Conservation (phyloP, 2,888 invertebrate genomes). For the Eutolmus rufibarbis region DNA sequence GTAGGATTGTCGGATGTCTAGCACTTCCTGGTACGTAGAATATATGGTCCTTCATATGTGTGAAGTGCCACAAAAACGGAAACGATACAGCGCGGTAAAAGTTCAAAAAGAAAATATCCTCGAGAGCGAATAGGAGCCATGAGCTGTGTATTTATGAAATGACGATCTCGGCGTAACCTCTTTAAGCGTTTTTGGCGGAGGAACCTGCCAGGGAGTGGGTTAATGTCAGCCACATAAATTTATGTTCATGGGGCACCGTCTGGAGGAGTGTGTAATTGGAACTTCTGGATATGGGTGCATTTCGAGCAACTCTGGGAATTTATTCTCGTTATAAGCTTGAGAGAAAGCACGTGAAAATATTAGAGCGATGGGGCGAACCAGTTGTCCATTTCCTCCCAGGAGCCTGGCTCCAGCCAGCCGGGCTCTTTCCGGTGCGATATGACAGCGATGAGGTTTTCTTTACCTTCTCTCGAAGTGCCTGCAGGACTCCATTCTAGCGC, state of each 20-base stretch:
- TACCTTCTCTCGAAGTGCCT: slow-evolving; percentile 17
- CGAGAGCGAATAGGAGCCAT: slow-evolving; percentile 32
- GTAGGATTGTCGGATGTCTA: slow-evolving; percentile 38
- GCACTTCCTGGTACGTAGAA: slow-evolving; percentile 25
- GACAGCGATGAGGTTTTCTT: slow-evolving; percentile 20
- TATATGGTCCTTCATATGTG: slow-evolving; percentile 38
- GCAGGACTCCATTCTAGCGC: background rate
- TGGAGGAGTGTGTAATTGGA: slow-evolving; percentile 28
- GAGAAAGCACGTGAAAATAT: slow-evolving; percentile 45
- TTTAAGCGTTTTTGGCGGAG: slow-evolving; percentile 39
- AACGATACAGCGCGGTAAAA: slow-evolving; percentile 42
- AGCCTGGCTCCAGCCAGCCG: slow-evolving; percentile 46
- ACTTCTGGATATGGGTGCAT: slow-evolving; percentile 37
- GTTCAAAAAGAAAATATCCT: slow-evolving; percentile 43
- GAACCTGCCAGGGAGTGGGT: slow-evolving; percentile 40
- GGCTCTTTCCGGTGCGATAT: slow-evolving; percentile 45
- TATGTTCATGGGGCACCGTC: slow-evolving; percentile 7
- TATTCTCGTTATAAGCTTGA: slow-evolving; percentile 45
- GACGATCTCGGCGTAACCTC: slow-evolving; percentile 39
- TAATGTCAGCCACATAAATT: slow-evolving; percentile 40
- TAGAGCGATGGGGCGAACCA: slow-evolving; percentile 9
- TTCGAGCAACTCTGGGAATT: slow-evolving; percentile 41
- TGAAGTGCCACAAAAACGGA: slow-evolving; percentile 46
- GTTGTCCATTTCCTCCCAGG: slow-evolving; percentile 13
- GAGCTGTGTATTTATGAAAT: slow-evolving; percentile 46